These are phyloP conservation scores for Andrena fulva DNA, from an alignment of 2,888 invertebrate genomes.

Conservation along the genomic window DNA sequence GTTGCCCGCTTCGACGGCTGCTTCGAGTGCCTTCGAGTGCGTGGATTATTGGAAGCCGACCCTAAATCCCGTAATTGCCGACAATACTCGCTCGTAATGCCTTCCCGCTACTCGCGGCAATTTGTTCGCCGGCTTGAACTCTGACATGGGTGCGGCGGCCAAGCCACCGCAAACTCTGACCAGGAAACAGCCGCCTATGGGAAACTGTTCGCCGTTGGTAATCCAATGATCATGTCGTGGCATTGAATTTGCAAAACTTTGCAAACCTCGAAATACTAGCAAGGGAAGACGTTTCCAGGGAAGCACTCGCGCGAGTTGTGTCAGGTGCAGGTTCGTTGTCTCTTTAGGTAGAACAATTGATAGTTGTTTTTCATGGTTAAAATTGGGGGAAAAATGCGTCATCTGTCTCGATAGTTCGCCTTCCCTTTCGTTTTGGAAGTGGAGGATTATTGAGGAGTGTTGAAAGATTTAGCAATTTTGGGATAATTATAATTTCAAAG, in stretches of 20 bases:
- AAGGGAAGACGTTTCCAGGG: background rate
- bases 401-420: background rate
- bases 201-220: conserved; percentile 73
- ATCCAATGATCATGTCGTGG: conserved; percentile 68
- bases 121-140: conserved; percentile 78
- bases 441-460: background rate
- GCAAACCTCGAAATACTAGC: background rate
- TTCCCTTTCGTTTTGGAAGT: background rate
- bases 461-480: background rate
- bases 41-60: conserved; percentile 66
- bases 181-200: conserved; percentile 70
- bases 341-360: background rate
- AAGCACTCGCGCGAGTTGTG: background rate
- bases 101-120: conserved; percentile 71
- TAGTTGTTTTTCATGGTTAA: background rate
- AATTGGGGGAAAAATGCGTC: background rate
- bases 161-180: conserved; percentile 70
- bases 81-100: conserved; percentile 74
- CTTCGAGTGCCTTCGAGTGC: conserved; percentile 45
- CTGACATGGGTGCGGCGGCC: conserved; percentile 77
- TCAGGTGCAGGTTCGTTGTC: background rate
- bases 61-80: conserved; percentile 75
- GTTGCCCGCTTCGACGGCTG: conserved; percentile 39
- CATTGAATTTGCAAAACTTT: conserved; percentile 66
- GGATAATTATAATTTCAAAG: no score